These are phyloP conservation scores for Dorcus parallelipipedus DNA, from an alignment of 2,888 invertebrate species.

Conservation along the genomic window DNA sequence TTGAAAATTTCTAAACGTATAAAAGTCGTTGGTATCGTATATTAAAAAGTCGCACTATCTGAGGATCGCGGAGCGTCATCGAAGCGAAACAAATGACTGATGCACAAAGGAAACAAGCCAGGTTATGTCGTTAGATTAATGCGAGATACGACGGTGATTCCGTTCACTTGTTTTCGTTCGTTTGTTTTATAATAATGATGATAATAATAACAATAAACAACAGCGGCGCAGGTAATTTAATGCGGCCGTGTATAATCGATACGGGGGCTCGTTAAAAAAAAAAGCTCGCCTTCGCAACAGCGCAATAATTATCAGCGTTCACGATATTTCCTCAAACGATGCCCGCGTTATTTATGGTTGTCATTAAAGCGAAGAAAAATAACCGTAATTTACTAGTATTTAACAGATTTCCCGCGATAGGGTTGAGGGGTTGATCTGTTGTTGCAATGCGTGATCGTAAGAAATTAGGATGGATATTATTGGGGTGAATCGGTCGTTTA, in stretches of 20 bases:
- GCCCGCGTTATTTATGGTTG: constrained; percentile 12
- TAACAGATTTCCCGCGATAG: constrained; percentile 14
- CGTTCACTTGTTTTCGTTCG: neutral
- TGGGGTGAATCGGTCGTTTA: neutral
- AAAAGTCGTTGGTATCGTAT: constrained; percentile 32
- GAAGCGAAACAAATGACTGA: constrained; percentile 39
- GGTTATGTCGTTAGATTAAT: constrained; percentile 27
- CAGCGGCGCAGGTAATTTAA: neutral
- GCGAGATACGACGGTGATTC: constrained; percentile 13
- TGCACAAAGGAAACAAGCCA: constrained; percentile 25
- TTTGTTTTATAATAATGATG: neutral
- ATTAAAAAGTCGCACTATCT: constrained; percentile 37
- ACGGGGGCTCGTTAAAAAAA: neutral
- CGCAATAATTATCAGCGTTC: constrained; percentile 15
- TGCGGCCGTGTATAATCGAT: neutral
- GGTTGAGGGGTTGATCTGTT: constrained; percentile 8
- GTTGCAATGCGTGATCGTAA: neutral
- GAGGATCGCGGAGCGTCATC: constrained; percentile 35
- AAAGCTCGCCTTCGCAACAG: constrained; percentile 1
- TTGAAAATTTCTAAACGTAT: neutral
- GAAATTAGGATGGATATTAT: neutral
- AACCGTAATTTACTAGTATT: constrained; percentile 13
- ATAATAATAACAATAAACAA: neutral
- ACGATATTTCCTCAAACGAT: constrained; percentile 5
- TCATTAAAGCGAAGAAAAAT: constrained; percentile 16